These are phyloP conservation scores for Centroberyx gerrardi DNA, from an alignment of 2,797 vertebrate species.

Conservation along the genomic window DNA sequence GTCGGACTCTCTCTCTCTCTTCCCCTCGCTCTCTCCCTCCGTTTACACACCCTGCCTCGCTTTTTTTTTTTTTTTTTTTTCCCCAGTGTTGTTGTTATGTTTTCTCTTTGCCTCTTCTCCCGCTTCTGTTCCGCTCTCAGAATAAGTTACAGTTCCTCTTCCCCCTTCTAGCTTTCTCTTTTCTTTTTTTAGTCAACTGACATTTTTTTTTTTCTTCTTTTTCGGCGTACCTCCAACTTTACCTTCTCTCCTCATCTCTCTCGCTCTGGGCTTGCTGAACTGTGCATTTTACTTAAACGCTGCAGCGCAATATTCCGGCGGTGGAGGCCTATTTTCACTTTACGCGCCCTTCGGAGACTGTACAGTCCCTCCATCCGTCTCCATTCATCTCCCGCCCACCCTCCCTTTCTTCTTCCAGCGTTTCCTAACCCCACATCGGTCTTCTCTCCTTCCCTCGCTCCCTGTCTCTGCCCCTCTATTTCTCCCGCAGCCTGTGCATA, in stretches of 20 bases:
- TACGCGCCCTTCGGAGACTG: constrained; percentile 62
- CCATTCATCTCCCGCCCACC: constrained; percentile 56
- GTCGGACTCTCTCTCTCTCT: constrained; percentile 52
- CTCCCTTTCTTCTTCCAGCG: constrained; percentile 43
- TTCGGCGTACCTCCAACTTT: constrained; percentile 42
- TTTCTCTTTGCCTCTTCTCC: constrained; percentile 12
- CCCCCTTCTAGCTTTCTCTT: constrained; percentile 43
- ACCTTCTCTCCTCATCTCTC: constrained; percentile 44
- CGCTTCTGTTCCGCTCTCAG: constrained; percentile 32
- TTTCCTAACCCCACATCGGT: constrained; percentile 38
- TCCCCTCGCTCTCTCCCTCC: constrained; percentile 28
- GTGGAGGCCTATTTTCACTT: constrained; percentile 68
- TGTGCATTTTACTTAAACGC: constrained; percentile 75
- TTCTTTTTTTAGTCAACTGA: constrained; percentile 53
- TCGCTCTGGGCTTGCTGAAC: constrained; percentile 76
- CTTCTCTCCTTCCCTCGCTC: constrained; percentile 2
- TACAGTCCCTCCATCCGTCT: constrained; percentile 53
- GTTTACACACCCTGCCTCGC: constrained; percentile 43
- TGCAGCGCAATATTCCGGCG: constrained; percentile 69
- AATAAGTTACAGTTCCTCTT: constrained; percentile 49
- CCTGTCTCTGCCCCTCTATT: constrained; percentile 25
- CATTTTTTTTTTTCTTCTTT: constrained; percentile 3
- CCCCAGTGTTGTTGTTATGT: constrained; percentile 46
- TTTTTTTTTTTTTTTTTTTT: constrained; percentile 58
- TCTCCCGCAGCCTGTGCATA: constrained; percentile 53